Percentiles rank a stretch among this genome's conserved stretches.
Evolutionary conservation across 2,888 invertebrate genomes (phyloP).

Genomic region (Tachina fera): DNA sequence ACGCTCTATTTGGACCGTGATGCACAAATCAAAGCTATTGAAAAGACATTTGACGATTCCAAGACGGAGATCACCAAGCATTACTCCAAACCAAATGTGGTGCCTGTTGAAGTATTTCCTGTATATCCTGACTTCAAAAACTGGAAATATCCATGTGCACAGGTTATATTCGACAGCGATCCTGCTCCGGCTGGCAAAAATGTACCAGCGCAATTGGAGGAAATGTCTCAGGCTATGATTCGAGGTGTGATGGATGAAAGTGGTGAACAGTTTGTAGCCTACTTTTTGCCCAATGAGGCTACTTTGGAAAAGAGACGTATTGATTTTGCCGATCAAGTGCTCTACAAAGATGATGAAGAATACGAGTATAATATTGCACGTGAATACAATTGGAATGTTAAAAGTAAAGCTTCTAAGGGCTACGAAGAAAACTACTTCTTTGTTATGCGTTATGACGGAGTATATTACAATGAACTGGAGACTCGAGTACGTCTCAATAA

Average conservation of each 20-base stretch:
- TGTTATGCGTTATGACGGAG: conserved; percentile 94
- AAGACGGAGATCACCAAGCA: conserved; percentile 93
- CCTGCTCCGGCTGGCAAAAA: conserved; percentile 95
- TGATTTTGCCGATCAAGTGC: conserved; percentile 89
- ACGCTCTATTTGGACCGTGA: conserved; percentile 98
- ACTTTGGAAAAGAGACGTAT: conserved; percentile 94
- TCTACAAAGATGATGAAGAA: conserved; percentile 94
- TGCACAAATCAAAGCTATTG: conserved; percentile 98
- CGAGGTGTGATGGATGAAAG: conserved; percentile 99
- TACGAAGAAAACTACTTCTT: conserved; percentile 99
- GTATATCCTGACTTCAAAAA: conserved; percentile 98
- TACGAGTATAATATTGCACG: conserved; percentile 99
- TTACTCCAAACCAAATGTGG: conserved; percentile 97
- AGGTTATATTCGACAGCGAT: conserved; percentile 99
- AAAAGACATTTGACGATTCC: conserved; percentile 97
- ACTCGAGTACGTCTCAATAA: conserved; percentile 97
- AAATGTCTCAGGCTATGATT: conserved; percentile 99
- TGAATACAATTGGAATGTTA: conserved; percentile 99
- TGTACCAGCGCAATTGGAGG: conserved; percentile 94
- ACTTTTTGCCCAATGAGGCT: conserved; percentile 97
- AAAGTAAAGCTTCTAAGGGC: conserved; percentile 96
- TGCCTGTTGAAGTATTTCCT: conserved; percentile 93
- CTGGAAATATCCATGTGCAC: conserved; percentile 99
- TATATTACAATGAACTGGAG: conserved; percentile 97
- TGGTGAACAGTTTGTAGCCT: conserved; percentile 99